phyloP scores from a whole-genome alignment of 2,888 invertebrate genomes.

The Malthinus flaveolus region DNA sequence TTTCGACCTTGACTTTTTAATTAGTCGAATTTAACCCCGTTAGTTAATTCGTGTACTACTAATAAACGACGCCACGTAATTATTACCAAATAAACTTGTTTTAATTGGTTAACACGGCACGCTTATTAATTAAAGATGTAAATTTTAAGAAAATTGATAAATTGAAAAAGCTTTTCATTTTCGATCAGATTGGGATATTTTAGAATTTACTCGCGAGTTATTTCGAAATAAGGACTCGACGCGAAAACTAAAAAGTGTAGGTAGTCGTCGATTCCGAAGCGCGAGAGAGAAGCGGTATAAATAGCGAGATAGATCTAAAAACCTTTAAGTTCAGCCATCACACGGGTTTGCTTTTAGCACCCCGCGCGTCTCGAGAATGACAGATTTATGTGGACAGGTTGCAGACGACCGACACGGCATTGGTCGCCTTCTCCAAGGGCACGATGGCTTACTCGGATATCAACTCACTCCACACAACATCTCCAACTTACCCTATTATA shows the following conservation, averaged over 20 bases:
- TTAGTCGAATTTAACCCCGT: too few species aligned
- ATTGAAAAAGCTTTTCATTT: too few species aligned
- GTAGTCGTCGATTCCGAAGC: conserved; percentile 33
- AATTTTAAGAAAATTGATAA: too few species aligned
- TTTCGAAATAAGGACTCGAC: too few species aligned
- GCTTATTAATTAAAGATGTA: too few species aligned
- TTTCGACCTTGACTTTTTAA: too few species aligned
- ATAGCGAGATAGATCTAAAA: conserved; percentile 43
- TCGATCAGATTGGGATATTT: too few species aligned
- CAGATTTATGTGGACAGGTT: conserved; percentile 58
- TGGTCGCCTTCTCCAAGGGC: conserved; percentile 39
- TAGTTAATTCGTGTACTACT: too few species aligned
- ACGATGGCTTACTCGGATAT: conserved; percentile 29
- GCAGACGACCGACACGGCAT: conserved; percentile 51
- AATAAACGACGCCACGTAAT: too few species aligned
- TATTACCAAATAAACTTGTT: too few species aligned
- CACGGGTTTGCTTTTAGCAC: conserved; percentile 51
- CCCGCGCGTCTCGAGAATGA: conserved; percentile 51
- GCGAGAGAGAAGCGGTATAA: conserved; percentile 36
- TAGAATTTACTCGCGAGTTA: too few species aligned
- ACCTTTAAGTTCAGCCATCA: conserved; percentile 48
- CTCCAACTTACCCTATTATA: conserved; percentile 41
- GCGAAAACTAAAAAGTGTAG: conserved; percentile 16
- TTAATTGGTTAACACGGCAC: too few species aligned
- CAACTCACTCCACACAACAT: conserved; percentile 36